A percentile compares a stretch with the other conserved stretches of the same genome.
phyloP scores from a whole-genome alignment of 2,797 vertebrate species.

The Enteromius argenteus region DNA sequence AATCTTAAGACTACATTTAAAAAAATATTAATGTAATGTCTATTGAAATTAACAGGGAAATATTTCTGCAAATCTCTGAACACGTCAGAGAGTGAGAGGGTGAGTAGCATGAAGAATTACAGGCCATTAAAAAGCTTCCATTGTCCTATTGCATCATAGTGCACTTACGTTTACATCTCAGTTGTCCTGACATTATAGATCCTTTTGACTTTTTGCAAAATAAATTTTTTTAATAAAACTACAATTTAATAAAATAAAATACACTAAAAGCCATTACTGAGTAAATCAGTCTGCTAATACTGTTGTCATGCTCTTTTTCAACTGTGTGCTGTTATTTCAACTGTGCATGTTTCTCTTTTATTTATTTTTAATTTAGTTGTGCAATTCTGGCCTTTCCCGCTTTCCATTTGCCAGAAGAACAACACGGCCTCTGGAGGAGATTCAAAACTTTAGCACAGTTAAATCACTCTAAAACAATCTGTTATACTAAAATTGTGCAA shows the following conservation, averaged over 20 bases:
- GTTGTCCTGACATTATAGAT: too few relatives aligned
- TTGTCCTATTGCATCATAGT: not conserved
- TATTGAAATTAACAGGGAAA: not conserved
- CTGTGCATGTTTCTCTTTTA: too few relatives aligned
- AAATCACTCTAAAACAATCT: not conserved
- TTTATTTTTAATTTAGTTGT: not conserved
- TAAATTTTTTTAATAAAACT: not conserved
- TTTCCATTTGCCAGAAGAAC: not conserved
- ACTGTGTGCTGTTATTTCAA: not conserved
- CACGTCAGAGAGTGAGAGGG: not conserved
- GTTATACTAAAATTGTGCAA: constrained; percentile 26
- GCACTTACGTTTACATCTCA: not conserved
- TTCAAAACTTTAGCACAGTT: not conserved
- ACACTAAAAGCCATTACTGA: not conserved
- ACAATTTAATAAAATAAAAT: not conserved
- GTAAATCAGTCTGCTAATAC: not conserved
- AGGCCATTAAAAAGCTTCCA: too few relatives aligned
- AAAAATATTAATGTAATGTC: not conserved
- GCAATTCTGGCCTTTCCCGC: not conserved
- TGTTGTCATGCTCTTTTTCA: not conserved
- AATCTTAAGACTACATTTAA: not conserved
- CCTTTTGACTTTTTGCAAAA: too few relatives aligned
- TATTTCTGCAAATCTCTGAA: not conserved
- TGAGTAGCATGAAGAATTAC: too few relatives aligned
- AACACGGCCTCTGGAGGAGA: not conserved